Conservation (phyloP, 2,888 invertebrate genomes). For the Bugulina stolonifera region DNA sequence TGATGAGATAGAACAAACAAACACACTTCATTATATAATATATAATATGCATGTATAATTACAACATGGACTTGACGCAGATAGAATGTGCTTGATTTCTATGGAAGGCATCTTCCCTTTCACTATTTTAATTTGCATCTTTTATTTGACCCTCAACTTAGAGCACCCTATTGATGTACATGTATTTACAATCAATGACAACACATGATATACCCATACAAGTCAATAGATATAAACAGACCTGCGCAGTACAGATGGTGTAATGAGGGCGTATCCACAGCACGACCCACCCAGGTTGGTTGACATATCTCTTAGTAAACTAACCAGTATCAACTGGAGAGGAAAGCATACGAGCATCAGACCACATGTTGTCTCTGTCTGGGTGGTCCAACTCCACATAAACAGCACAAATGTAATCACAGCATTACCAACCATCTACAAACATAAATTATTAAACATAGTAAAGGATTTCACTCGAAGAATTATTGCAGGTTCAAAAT, state of each 20-base stretch:
- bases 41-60: no score
- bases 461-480: no score
- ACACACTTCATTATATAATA: no score
- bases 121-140: no score
- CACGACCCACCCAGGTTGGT: constrained; percentile 50
- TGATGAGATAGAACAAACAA: no score
- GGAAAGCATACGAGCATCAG: constrained; percentile 7
- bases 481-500: no score
- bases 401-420: background rate
- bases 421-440: background rate
- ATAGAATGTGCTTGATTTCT: no score
- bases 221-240: constrained; percentile 31
- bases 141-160: no score
- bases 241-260: constrained; percentile 44
- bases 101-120: no score
- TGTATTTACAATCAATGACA: background rate
- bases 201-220: background rate
- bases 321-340: constrained; percentile 31
- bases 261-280: constrained; percentile 50
- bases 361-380: background rate
- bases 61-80: no score
- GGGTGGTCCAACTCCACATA: constrained; percentile 20
- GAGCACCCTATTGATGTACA: background rate
- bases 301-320: constrained; percentile 47
- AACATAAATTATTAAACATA: no score